Evolutionary conservation across 2,888 invertebrate species (phyloP), one percentile per base, ranked within the genome.

Genomic region (Boloria selene): DNA sequence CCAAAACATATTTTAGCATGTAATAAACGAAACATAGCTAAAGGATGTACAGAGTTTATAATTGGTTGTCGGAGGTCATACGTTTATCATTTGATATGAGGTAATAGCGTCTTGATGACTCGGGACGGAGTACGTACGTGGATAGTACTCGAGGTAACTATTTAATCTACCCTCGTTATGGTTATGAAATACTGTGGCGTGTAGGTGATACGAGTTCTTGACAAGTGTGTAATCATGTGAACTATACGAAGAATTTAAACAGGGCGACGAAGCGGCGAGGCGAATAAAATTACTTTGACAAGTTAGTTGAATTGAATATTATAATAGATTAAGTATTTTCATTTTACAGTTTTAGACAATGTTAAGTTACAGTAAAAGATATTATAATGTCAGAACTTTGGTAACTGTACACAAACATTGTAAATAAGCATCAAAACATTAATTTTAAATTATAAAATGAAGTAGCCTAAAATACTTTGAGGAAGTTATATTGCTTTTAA

Each of bases 1-100:
- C 22, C 26, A 61, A 65, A 64, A 58, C 26, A 52, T 58, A 45
- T 22, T 58, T 49, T 51, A 63, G 26, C 47, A 42, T 31, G 6
- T 31, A 56, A 55, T 64, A 47, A 61, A 51, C 47, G 50, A 42
- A 38, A 61, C 61, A 38, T 10, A 47, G 26, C 22, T 61, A 55
- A 55, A 56, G 60, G 54, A 53, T 16, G 47, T 47, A 16, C 6
- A 13, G 67, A 53, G 66, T 64, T 67, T 64, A 64, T 72, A 73
- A 72, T 72, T 71, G 70, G 68, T 67, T 72, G 64, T 64, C 65
- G 69, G 54, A 67, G 70, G 70, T 71, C 67, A 70, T 75, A 73
- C 75, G 74, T 78, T 75, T 77, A 77, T 78, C 78, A 75, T 77
- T 74, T 78, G 74, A 74, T 75, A 75, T 70, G 71, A 72, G 67